A percentile compares a stretch with the other conserved stretches of the same genome.
These are phyloP conservation scores for Amblyraja radiata DNA, from an alignment of 2,797 vertebrate species.

Conservation along the genomic window DNA sequence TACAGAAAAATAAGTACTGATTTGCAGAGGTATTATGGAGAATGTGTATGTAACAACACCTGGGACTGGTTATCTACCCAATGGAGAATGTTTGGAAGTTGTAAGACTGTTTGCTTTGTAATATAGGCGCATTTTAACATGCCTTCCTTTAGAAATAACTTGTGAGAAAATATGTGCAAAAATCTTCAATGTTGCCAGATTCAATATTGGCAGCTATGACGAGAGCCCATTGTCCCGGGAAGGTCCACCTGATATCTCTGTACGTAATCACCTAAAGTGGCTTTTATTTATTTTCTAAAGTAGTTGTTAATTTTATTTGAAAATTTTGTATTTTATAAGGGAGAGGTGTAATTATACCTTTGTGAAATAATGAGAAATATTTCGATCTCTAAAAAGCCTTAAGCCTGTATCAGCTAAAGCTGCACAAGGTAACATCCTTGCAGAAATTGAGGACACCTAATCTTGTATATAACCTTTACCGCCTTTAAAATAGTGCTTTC, in stretches of 20 bases:
- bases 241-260: neutral
- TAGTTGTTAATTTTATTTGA: slow-evolving; percentile 28
- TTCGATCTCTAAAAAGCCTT: neutral
- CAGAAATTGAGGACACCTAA: neutral
- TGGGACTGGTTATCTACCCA: too few species aligned
- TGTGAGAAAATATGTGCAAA: neutral
- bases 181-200: neutral
- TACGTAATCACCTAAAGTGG: slow-evolving; percentile 9
- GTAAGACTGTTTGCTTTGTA: neutral
- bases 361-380: neutral
- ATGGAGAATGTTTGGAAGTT: neutral
- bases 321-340: slow-evolving; percentile 18
- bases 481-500: neutral
- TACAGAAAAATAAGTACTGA: neutral
- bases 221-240: neutral
- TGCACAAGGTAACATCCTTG: slow-evolving; percentile 15
- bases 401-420: slow-evolving; percentile 4
- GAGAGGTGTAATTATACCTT: neutral
- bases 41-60: neutral
- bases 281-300: slow-evolving; percentile 35
- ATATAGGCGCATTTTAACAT: neutral
- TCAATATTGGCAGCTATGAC: neutral
- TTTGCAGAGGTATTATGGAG: neutral
- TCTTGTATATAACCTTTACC: neutral
- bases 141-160: neutral